Evolutionary conservation across 2,797 vertebrate genomes (phyloP).

Genomic region (Trichosurus vulpecula): DNA sequence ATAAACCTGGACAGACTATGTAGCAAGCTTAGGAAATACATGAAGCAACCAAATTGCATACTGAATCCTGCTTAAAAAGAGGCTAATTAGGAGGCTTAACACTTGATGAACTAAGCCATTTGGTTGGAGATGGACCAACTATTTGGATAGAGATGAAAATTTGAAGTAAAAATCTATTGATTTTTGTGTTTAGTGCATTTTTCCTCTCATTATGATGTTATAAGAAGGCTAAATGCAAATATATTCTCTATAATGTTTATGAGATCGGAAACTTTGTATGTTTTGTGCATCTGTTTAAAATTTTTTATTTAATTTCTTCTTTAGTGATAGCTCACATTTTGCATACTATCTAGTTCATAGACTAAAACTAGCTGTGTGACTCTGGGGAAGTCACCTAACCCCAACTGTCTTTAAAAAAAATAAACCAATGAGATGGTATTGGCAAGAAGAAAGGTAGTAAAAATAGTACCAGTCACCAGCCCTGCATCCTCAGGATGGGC

Average conservation of each 20-base stretch:
- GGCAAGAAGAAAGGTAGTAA: slow-evolving; percentile 16
- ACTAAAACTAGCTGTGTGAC: background rate
- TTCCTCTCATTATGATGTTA: background rate
- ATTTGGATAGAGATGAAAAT: background rate
- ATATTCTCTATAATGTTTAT: background rate
- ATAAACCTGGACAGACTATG: background rate
- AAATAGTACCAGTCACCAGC: slow-evolving; percentile 1
- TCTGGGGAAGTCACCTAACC: background rate
- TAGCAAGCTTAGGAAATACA: background rate
- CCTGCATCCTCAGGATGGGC: slow-evolving; percentile 13
- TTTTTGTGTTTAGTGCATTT: background rate
- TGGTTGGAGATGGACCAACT: background rate
- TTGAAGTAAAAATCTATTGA: background rate
- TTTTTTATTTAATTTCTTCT: background rate
- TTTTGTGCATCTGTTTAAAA: background rate
- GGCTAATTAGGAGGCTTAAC: background rate
- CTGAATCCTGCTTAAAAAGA: background rate
- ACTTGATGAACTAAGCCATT: background rate
- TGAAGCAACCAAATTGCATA: background rate
- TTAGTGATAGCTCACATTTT: background rate
- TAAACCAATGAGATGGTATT: slow-evolving; percentile 39
- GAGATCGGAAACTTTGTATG: background rate
- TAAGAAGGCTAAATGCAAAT: background rate
- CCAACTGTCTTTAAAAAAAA: background rate
- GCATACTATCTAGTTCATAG: background rate